These are phyloP conservation scores for Andrena praecox DNA, from an alignment of 2,888 invertebrate genomes.

Conservation along the genomic window DNA sequence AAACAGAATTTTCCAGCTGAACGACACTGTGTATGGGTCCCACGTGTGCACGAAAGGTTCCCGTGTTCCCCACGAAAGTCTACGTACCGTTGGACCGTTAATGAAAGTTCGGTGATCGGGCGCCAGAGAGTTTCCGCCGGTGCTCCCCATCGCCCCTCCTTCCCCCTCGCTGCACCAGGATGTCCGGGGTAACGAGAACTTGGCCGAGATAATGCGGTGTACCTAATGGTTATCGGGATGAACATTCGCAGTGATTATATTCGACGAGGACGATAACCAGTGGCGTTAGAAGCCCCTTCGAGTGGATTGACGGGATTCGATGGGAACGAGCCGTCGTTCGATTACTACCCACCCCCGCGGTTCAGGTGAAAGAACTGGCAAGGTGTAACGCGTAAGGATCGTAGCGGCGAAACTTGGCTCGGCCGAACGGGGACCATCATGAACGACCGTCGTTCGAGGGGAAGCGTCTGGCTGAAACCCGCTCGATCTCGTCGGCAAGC, in stretches of 20 bases:
- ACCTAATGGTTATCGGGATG: conserved; percentile 23
- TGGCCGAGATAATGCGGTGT: conserved; percentile 45
- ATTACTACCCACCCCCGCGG: background rate
- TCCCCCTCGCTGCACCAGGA: conserved; percentile 6
- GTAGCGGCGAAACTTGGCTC: background rate
- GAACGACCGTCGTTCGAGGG: background rate
- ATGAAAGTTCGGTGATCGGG: conserved; percentile 12
- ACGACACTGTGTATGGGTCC: no score
- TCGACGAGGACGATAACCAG: conserved; percentile 34
- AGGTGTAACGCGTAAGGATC: background rate
- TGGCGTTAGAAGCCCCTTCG: conserved; percentile 5
- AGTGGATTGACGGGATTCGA: conserved; percentile 6
- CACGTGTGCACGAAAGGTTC: background rate
- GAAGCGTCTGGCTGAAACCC: no score
- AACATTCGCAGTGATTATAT: conserved; percentile 42
- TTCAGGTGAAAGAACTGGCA: conserved; percentile 7
- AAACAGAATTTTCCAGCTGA: background rate
- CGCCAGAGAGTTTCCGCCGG: background rate
- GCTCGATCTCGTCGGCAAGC: conserved; percentile 16
- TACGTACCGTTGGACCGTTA: background rate
- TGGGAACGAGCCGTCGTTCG: conserved; percentile 15
- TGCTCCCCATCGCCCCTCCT: no score
- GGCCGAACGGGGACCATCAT: background rate
- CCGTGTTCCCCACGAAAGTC: background rate
- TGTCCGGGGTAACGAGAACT: conserved; percentile 41